These are phyloP conservation scores for Syrrhaptes paradoxus DNA, from an alignment of 2,113 vertebrate genomes.

Conservation along the genomic window DNA sequence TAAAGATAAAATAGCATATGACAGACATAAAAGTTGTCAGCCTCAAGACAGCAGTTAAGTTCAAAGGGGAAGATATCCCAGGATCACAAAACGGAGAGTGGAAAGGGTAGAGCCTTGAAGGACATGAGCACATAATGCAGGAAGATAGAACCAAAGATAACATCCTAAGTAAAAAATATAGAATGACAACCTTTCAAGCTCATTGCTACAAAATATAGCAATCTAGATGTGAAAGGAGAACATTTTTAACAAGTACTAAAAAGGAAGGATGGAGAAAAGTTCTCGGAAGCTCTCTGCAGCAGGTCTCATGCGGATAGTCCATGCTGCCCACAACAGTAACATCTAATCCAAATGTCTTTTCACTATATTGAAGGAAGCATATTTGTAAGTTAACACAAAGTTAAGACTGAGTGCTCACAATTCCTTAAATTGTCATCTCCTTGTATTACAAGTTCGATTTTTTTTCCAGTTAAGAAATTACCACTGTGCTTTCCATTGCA, in stretches of 20 bases:
- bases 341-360: not conserved
- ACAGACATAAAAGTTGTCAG: not conserved
- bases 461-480: conserved; percentile 11
- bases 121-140: not conserved
- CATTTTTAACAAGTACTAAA: not conserved
- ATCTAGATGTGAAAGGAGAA: not conserved
- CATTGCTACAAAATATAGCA: not conserved
- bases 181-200: not conserved
- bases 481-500: conserved; percentile 38
- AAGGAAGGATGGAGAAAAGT: not conserved
- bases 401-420: not conserved
- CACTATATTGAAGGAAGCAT: not conserved
- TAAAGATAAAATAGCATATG: not conserved
- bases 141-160: not conserved
- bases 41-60: not conserved
- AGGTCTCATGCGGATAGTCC: not conserved
- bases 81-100: not conserved
- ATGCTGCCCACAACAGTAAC: not conserved
- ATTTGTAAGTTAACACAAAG: not conserved
- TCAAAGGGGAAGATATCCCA: not conserved
- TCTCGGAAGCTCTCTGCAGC: not conserved
- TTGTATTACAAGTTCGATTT: not conserved
- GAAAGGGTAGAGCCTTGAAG: not conserved
- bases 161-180: not conserved
- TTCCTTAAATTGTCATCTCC: not conserved